Conservation (phyloP, 2,797 vertebrate species). For the Paramormyrops hopkinsi region DNA sequence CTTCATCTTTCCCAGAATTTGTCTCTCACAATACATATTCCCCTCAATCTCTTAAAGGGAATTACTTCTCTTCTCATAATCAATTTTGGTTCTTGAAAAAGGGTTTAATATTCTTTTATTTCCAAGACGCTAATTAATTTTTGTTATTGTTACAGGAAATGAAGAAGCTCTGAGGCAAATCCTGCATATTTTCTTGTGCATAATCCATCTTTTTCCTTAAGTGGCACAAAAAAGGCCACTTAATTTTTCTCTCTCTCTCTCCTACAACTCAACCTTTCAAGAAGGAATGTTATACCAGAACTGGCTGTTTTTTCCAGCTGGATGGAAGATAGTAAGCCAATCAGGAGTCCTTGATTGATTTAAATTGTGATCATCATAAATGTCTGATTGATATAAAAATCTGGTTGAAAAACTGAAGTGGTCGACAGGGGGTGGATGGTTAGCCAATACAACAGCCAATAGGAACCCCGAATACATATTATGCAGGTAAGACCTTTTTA, state of each 20-base stretch:
- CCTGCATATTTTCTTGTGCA: neutral
- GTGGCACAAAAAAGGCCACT: neutral
- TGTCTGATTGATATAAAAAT: neutral
- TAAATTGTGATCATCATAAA: neutral
- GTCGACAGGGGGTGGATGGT: neutral
- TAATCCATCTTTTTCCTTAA: constrained; percentile 7
- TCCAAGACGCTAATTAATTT: constrained; percentile 15
- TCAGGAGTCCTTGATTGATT: neutral
- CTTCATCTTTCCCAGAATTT: neutral
- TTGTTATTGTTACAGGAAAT: neutral
- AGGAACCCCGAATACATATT: neutral
- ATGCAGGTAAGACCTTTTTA: neutral
- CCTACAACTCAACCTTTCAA: neutral
- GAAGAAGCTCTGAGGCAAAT: neutral
- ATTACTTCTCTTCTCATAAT: neutral
- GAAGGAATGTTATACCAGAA: neutral
- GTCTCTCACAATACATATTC: neutral
- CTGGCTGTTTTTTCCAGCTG: neutral
- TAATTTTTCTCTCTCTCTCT: neutral
- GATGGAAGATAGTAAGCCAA: neutral
- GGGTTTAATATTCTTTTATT: constrained; percentile 13
- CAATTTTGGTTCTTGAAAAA: constrained; percentile 2
- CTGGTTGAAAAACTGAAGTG: neutral
- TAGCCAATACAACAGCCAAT: neutral
- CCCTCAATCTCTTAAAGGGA: neutral